phyloP scores from a whole-genome alignment of 2,797 vertebrate genomes.

The Eremophila alpestris region DNA sequence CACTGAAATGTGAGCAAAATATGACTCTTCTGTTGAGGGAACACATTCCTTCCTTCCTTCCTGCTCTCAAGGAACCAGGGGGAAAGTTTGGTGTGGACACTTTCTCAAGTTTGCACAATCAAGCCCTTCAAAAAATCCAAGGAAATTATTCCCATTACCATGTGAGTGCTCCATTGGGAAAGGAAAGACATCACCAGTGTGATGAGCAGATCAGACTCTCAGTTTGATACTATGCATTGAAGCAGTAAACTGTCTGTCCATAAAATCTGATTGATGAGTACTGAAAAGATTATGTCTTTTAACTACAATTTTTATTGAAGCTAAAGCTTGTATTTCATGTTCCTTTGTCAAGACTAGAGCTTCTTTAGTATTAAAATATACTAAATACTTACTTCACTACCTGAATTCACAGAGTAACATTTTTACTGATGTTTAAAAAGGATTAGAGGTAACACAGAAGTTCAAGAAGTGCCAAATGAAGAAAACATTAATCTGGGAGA shows the following conservation, averaged over 20 bases:
- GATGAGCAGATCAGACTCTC: not conserved
- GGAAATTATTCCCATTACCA: not conserved
- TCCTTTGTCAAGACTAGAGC: not conserved
- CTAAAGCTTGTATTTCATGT: not conserved
- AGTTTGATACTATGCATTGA: not conserved
- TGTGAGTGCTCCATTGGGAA: not conserved
- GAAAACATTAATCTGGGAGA: not conserved
- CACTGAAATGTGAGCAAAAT: constrained; percentile 23
- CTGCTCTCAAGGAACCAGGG: not conserved
- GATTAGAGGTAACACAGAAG: not conserved
- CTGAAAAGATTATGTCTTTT: not conserved
- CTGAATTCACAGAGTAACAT: not conserved
- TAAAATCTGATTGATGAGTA: not conserved
- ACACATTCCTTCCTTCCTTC: not conserved
- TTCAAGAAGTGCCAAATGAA: not conserved
- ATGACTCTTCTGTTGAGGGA: not conserved
- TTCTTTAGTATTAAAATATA: not conserved
- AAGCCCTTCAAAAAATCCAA: not conserved
- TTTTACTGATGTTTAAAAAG: not conserved
- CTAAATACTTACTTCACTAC: not conserved
- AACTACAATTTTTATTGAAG: not conserved
- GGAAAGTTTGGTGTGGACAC: not conserved
- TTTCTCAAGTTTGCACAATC: not conserved
- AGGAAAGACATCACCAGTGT: not conserved
- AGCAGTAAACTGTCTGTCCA: not conserved